phyloP scores from a whole-genome alignment of 2,888 invertebrate species.

The Scaptomyza parva region DNA sequence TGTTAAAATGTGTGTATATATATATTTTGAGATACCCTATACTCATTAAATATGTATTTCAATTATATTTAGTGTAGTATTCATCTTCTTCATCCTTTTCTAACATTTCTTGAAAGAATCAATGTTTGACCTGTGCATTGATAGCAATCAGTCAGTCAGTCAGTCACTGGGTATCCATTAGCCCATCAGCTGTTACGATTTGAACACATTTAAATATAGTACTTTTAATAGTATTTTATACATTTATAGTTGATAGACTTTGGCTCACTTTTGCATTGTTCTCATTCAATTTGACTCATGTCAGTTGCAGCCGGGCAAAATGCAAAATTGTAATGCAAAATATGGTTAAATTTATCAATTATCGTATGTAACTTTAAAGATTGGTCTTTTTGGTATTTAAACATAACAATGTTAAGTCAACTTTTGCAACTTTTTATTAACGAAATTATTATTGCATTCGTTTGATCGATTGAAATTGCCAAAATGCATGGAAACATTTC shows the following conservation, averaged over 20 bases:
- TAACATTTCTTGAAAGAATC: too few species aligned
- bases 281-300: constrained; percentile 62
- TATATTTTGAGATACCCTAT: background rate
- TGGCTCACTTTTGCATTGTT: constrained; percentile 46
- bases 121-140: background rate
- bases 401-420: too few species aligned
- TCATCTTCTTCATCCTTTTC: too few species aligned
- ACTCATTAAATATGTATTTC: background rate
- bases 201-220: background rate
- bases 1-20: background rate
- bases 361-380: too few species aligned
- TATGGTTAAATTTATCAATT: too few species aligned
- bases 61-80: too few species aligned
- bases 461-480: too few species aligned
- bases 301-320: constrained; percentile 37
- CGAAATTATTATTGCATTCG: too few species aligned
- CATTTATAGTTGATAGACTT: constrained; percentile 9
- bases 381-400: too few species aligned
- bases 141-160: background rate
- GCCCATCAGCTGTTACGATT: background rate
- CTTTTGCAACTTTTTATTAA: too few species aligned
- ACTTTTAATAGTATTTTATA: background rate
- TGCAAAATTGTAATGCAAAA: too few species aligned
- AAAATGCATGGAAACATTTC: too few species aligned
- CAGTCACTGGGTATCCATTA: background rate